phyloP scores from a whole-genome alignment of 2,113 vertebrate genomes.

The Phainopepla nitens region DNA sequence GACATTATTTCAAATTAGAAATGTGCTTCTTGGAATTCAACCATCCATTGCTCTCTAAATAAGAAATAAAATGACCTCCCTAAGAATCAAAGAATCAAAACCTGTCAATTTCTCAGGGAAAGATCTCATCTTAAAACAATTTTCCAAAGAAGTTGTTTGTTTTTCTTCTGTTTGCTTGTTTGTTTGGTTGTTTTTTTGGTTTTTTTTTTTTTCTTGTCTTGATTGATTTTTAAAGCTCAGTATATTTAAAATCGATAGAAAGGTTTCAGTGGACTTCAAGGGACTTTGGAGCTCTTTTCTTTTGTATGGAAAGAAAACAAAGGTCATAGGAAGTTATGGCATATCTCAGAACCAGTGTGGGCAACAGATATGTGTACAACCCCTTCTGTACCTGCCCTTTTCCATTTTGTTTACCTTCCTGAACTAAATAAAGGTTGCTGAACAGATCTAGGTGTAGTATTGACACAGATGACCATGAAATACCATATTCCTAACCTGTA shows the following conservation, averaged over 20 bases:
- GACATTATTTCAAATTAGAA: background rate
- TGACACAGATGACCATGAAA: background rate
- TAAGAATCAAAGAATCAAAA: slow-evolving; percentile 3
- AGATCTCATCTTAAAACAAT: background rate
- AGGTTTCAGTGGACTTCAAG: background rate
- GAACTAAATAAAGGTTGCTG: background rate
- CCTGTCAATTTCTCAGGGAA: background rate
- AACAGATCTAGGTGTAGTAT: background rate
- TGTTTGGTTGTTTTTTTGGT: too few relatives aligned
- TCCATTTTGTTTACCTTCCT: background rate
- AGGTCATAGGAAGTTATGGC: background rate
- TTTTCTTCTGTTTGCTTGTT: background rate
- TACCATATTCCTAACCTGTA: background rate
- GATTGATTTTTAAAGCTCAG: background rate
- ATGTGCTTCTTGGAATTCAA: background rate
- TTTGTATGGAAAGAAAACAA: background rate
- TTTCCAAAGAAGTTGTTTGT: background rate
- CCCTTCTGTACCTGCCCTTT: background rate
- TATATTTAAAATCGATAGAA: background rate
- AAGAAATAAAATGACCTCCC: background rate
- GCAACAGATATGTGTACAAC: background rate
- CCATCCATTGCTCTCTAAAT: background rate
- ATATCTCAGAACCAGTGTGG: background rate
- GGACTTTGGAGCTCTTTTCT: background rate
- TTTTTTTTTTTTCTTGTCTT: background rate